phyloP scores from a whole-genome alignment of 2,797 vertebrate genomes.

The Calcarius lapponicus region DNA sequence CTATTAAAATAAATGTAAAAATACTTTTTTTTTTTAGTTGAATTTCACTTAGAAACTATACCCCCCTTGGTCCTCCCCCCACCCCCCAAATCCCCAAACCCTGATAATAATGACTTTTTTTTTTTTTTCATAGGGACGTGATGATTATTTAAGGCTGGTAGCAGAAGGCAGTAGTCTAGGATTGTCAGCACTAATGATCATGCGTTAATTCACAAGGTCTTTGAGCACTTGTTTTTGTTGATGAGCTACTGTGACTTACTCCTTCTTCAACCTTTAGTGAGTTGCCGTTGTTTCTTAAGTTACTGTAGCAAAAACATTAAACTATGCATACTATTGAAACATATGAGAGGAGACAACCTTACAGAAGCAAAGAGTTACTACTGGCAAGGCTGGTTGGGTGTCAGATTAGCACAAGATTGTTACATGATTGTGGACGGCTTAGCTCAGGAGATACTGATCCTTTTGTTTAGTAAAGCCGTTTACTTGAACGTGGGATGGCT shows the following conservation, averaged over 20 bases:
- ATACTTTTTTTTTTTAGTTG: background rate
- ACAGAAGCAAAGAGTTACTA: background rate
- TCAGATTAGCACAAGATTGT: background rate
- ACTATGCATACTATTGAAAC: background rate
- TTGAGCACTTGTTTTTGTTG: background rate
- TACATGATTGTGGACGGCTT: background rate
- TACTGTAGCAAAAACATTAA: background rate
- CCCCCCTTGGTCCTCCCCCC: rapidly evolving
- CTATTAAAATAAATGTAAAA: background rate
- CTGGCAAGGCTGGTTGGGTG: background rate
- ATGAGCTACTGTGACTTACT: background rate
- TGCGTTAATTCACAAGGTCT: background rate
- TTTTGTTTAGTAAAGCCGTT: background rate
- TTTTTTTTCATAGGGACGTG: background rate
- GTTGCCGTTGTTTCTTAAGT: background rate
- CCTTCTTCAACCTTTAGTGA: background rate
- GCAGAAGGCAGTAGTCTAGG: background rate
- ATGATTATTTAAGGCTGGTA: background rate
- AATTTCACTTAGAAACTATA: background rate
- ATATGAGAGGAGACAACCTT: background rate
- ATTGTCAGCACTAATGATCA: background rate
- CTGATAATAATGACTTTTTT: background rate
- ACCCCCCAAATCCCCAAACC: background rate
- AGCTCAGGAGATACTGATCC: background rate
- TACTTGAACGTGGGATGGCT: background rate